Evolutionary conservation across 2,113 vertebrate species (phyloP), one percentile per base, ranked within the genome.

Genomic region (Arothron firmamentum): DNA sequence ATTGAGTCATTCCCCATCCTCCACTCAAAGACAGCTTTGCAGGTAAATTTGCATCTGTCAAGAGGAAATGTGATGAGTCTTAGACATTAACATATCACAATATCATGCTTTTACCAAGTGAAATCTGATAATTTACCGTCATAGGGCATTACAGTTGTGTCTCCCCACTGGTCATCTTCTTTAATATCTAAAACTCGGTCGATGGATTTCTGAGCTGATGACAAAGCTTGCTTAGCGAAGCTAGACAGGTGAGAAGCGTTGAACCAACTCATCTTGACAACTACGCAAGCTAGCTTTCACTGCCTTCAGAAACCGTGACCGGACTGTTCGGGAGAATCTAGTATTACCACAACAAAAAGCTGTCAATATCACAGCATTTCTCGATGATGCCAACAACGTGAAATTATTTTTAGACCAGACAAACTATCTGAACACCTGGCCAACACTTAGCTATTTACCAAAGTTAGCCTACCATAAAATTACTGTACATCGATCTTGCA

Each of bases 151-250:
- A 91, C 85, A 67, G 87, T 79, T 17, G 92, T 77, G 71, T 92
- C 92, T 34, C 86, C 89, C 95, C 96, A 98, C 55, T 92, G 92
- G 67, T 94, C 95, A 70, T 95, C 96, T 56, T 95, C 94, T 85
- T 98, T 90, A 70, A 99, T 98, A 77, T 99, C 97, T 89, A 99
- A 81, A 51, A 99, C 97, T 64, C 97, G 87, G 83, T 99, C 96
- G 75, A 99, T 99, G 53, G 97, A 99, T 70, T 98, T 98, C 90
- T 99, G 97, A 52, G 97, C 97, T 80, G 93, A 91, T 47, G 95
- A 96, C 78, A 99, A 89, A 67, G 97, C 97, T 91, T 99, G 97
- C 85, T 99, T 99, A 53, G 96, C 96, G 73, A 99, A 99, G 82
- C 89, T 98, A 56, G 97, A 99, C 47, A 99, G 86, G 62, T 99